Evolutionary conservation across 2,888 invertebrate species (phyloP), one percentile per base, ranked within the genome.

Genomic region (Lithophane semibrunnea): DNA sequence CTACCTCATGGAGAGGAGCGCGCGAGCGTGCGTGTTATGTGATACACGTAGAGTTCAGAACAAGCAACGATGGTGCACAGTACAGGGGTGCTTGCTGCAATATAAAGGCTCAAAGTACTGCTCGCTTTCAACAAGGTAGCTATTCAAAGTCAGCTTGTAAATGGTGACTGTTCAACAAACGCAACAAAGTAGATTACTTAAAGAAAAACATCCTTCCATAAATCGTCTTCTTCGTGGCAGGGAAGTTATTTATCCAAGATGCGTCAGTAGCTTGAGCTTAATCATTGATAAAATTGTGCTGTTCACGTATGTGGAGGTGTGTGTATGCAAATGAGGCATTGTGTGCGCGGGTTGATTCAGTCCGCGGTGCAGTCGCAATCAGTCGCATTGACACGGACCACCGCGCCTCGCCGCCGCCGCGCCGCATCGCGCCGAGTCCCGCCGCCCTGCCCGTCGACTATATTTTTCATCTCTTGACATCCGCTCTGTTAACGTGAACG

Each of bases 401-500:
- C 86, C 84, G 76, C 78, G 18, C 78, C 73, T 8, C 18, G 18
- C 52, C 52, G 49, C 16, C 67, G 16, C 76, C 71, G 77, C 64
- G 77, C 77, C 75, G 80, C 61, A 29, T 13, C 47, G 60, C 72
- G 65, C 66, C 69, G 65, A 7, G 42, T 42, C 78, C 54, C 13
- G 44, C 42, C 68, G 70, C 65, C 64, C 54, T 72, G 29, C 21
- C 60, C 84, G 88, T 86, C 90, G 91, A 90, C 91, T 90, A 87
- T 90, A 93, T 94, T 94, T 94, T 94, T 94, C 94, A 93, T 92
- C 89, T 91, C 90, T 86, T 91, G 92, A 93, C 93, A 92, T 90
- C 90, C 92, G 92, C 85, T 92, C 91, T 90, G 91, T 91, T 91
- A 91, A 90, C 87, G 88, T 90, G 88, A 90, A 88, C 90, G 87